A percentile compares a stretch with the other conserved stretches of the same genome.
phyloP scores from a whole-genome alignment of 2,113 vertebrate genomes.

The Pangasianodon hypophthalmus region DNA sequence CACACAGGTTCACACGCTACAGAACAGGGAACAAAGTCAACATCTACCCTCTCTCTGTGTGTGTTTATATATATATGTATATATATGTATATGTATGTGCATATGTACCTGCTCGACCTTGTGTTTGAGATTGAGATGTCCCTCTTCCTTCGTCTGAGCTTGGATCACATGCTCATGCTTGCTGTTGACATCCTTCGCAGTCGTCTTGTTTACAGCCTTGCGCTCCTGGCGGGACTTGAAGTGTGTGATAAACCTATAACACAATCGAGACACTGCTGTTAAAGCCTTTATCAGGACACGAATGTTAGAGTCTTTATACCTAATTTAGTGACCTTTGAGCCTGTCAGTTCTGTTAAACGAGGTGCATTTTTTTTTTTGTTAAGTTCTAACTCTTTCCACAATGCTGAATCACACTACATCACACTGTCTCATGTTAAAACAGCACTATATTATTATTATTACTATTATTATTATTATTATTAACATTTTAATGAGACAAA shows the following conservation, averaged over 20 bases:
- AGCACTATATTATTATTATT: no score
- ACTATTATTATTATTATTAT: no score
- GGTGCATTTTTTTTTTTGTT: neutral
- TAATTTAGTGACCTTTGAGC: neutral
- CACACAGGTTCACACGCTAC: neutral
- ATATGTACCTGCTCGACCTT: neutral
- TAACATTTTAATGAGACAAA: no score
- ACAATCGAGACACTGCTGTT: neutral
- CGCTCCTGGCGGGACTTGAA: neutral
- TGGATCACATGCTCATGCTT: neutral
- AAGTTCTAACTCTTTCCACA: neutral
- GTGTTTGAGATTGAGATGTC: neutral
- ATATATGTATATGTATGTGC: neutral
- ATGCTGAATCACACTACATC: neutral
- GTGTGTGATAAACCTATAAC: conserved; percentile 1
- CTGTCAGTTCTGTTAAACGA: neutral
- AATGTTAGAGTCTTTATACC: neutral
- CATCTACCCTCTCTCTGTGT: neutral
- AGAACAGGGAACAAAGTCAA: no score
- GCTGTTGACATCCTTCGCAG: neutral
- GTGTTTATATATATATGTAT: neutral
- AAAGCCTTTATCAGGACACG: neutral
- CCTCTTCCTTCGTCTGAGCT: neutral
- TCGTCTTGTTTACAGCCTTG: neutral
- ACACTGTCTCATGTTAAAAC: neutral